These are phyloP conservation scores for Semicossyphus pulcher DNA, from an alignment of 2,113 vertebrate genomes.

Conservation along the genomic window DNA sequence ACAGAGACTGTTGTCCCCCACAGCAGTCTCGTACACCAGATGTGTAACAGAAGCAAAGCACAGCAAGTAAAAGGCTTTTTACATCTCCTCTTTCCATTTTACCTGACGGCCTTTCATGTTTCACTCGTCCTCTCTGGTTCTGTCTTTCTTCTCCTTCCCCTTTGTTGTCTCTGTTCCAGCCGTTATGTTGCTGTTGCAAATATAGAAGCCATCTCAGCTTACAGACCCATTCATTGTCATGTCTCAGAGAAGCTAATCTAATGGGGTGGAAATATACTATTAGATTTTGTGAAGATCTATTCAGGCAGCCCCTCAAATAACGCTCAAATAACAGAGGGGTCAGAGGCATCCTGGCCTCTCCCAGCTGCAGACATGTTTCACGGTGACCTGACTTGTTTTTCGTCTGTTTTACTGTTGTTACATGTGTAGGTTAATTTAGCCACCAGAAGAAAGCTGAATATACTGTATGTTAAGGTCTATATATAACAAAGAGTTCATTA, in stretches of 20 bases:
- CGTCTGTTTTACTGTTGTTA: too few species aligned
- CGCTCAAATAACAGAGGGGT: conserved; percentile 16
- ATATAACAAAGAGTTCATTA: too few species aligned
- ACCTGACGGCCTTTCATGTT: not conserved
- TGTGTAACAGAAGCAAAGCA: not conserved
- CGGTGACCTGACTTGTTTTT: not conserved
- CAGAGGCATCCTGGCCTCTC: not conserved
- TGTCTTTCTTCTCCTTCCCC: not conserved
- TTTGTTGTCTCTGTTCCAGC: not conserved
- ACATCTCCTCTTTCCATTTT: not conserved
- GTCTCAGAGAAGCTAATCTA: conserved; percentile 1
- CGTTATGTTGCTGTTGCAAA: not conserved
- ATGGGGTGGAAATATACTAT: conserved; percentile 7
- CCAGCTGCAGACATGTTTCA: not conserved
- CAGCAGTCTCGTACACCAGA: not conserved
- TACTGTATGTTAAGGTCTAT: too few species aligned
- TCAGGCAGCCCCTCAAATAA: not conserved
- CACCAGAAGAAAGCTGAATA: too few species aligned
- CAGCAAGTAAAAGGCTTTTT: not conserved
- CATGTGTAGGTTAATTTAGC: too few species aligned
- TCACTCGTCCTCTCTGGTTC: not conserved
- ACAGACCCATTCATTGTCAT: conserved; percentile 10
- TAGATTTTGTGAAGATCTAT: conserved; percentile 28
- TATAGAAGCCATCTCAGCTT: conserved; percentile 29
- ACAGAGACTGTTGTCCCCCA: not conserved